phyloP scores from a whole-genome alignment of 2,888 invertebrate genomes.

The Archips crataeganus region DNA sequence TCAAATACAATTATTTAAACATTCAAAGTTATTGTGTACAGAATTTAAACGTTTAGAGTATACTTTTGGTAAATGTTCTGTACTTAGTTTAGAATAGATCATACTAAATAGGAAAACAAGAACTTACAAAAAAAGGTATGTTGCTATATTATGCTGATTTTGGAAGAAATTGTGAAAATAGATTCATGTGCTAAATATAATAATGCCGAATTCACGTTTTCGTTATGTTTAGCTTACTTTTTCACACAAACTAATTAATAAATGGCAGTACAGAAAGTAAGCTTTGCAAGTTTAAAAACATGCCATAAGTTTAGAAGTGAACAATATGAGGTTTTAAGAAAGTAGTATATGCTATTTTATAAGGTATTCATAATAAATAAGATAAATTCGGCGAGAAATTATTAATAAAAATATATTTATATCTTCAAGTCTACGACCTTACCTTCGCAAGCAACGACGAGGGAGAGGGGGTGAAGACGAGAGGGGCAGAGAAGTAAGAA shows the following conservation, averaged over 20 bases:
- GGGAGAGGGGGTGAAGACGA: neutral
- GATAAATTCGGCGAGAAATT: neutral
- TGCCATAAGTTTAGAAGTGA: constrained; percentile 22
- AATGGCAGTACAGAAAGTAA: constrained; percentile 12
- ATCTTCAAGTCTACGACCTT: constrained; percentile 44
- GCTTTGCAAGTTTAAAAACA: constrained; percentile 34
- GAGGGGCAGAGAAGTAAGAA: constrained; percentile 44
- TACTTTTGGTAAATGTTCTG: neutral
- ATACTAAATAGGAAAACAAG: neutral
- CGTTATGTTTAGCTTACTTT: no score
- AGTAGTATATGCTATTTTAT: neutral
- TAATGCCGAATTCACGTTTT: neutral
- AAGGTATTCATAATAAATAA: neutral
- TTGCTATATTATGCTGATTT: neutral
- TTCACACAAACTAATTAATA: neutral
- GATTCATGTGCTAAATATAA: neutral
- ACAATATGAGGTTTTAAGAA: constrained; percentile 6
- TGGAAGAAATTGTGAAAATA: neutral
- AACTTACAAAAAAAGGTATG: neutral
- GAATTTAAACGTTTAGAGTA: neutral
- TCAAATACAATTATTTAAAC: no score
- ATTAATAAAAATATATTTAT: constrained; percentile 32
- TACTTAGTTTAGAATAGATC: neutral
- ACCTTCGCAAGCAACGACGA: constrained; percentile 52
- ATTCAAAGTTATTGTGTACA: neutral